Evolutionary conservation across 2,113 vertebrate genomes (phyloP).

Genomic region (Irena cyanogastra): DNA sequence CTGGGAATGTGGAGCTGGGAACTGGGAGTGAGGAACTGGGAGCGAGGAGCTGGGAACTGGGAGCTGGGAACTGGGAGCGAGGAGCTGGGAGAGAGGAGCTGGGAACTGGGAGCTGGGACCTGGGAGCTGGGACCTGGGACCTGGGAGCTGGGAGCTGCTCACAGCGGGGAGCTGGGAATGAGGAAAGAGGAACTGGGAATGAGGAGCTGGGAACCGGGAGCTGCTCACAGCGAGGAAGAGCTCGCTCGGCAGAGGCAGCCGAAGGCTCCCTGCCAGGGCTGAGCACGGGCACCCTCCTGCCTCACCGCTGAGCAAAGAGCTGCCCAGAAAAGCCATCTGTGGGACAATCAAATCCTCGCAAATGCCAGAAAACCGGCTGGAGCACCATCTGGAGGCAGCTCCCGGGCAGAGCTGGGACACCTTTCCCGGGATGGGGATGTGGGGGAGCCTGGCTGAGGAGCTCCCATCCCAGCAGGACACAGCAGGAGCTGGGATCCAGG

Average conservation of each 20-base stretch:
- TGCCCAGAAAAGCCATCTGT: background rate
- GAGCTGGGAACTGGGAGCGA: too few relatives aligned
- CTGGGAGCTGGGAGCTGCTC: too few relatives aligned
- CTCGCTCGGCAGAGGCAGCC: background rate
- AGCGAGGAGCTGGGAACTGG: too few relatives aligned
- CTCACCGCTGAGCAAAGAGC: accelerated
- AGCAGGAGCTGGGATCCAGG: accelerated
- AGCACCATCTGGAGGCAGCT: slow-evolving; percentile 39
- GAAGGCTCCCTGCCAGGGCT: background rate
- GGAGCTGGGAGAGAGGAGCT: too few relatives aligned
- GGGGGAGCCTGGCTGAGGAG: background rate
- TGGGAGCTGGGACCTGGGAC: too few relatives aligned
- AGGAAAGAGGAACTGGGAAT: too few relatives aligned
- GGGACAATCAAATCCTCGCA: accelerated
- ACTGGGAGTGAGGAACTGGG: too few relatives aligned
- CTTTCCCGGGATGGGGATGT: accelerated
- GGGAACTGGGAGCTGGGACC: too few relatives aligned
- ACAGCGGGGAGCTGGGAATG: background rate
- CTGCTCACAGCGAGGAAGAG: background rate
- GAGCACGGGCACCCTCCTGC: background rate
- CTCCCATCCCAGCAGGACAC: background rate
- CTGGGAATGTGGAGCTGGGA: too few relatives aligned
- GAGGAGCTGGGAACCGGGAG: too few relatives aligned
- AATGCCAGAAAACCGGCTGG: background rate
- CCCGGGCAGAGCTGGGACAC: accelerated